A percentile compares a stretch with the other conserved stretches of the same genome.
These are phyloP conservation scores for Conus betulinus DNA, from an alignment of 1,140 invertebrate genomes.

Conservation along the genomic window DNA sequence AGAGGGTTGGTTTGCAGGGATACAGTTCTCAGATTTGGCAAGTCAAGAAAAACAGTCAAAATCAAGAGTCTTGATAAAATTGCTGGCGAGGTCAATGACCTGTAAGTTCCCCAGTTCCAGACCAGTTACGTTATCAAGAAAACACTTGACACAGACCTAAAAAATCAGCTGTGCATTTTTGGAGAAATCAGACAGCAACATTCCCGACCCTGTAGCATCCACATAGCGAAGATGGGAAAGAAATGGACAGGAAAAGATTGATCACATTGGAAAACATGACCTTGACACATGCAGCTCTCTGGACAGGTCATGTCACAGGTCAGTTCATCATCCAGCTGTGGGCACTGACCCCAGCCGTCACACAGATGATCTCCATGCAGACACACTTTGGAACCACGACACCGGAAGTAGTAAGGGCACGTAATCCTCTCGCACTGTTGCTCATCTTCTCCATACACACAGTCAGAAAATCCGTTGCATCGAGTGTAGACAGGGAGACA, in stretches of 20 bases:
- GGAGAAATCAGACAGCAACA: not conserved
- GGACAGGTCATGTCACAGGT: constrained; percentile 24
- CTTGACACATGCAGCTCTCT: constrained; percentile 47
- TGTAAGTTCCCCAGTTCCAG: not conserved
- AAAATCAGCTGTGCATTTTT: not conserved
- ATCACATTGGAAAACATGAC: not conserved
- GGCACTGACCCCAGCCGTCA: constrained; percentile 30
- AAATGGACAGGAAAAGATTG: not conserved
- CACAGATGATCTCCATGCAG: constrained; percentile 10
- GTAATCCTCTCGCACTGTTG: no score
- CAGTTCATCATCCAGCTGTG: constrained; percentile 35
- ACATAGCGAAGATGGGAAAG: not conserved
- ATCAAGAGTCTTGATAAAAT: constrained; percentile 3
- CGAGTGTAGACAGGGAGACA: no score
- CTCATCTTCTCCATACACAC: no score
- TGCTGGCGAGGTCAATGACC: constrained; percentile 27
- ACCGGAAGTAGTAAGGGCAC: constrained; percentile 19
- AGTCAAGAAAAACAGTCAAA: constrained; percentile 6
- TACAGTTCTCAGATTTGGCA: constrained; percentile 28
- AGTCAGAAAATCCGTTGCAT: no score
- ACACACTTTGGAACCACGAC: constrained; percentile 23
- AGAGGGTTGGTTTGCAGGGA: constrained; percentile 25
- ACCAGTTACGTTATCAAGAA: not conserved
- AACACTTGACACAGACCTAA: not conserved
- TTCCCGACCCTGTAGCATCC: not conserved